Percentiles rank a stretch among this genome's conserved stretches.
Evolutionary conservation across 2,797 vertebrate genomes (phyloP).

Genomic region (Nasua narica): DNA sequence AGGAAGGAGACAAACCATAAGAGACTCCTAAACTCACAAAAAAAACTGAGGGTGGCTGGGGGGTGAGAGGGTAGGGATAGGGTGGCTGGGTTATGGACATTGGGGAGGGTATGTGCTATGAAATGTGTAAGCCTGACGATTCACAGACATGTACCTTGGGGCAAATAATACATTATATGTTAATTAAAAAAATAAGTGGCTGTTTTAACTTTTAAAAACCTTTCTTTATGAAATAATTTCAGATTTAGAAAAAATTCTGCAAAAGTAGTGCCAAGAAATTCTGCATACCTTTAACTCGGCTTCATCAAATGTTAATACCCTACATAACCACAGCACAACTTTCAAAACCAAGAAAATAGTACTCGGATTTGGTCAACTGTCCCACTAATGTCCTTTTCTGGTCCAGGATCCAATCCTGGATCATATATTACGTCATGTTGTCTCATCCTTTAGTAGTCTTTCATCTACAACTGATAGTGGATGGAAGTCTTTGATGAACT

Average conservation of each 20-base stretch:
- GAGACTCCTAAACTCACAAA: too few relatives aligned
- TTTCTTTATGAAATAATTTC: conserved; percentile 6
- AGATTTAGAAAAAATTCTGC: neutral
- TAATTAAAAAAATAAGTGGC: conserved; percentile 43
- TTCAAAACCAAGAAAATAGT: neutral
- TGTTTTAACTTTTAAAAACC: neutral
- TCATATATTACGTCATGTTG: neutral
- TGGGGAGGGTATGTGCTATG: too few relatives aligned
- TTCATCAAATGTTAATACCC: neutral
- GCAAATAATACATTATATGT: too few relatives aligned
- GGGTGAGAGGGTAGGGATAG: too few relatives aligned
- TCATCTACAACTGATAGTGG: neutral
- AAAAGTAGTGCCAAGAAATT: neutral
- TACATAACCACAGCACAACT: neutral
- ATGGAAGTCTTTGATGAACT: neutral
- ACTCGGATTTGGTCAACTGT: neutral
- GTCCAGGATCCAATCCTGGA: neutral
- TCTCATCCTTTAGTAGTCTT: neutral
- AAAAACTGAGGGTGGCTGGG: too few relatives aligned
- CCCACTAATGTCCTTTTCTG: neutral
- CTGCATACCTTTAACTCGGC: neutral
- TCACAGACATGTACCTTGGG: too few relatives aligned
- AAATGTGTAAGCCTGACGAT: too few relatives aligned
- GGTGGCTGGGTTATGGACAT: too few relatives aligned
- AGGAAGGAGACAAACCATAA: too few relatives aligned